Base-by-base conservation (phyloP, 2,113 vertebrate genomes). In the Oncorhynchus keta region DNA sequence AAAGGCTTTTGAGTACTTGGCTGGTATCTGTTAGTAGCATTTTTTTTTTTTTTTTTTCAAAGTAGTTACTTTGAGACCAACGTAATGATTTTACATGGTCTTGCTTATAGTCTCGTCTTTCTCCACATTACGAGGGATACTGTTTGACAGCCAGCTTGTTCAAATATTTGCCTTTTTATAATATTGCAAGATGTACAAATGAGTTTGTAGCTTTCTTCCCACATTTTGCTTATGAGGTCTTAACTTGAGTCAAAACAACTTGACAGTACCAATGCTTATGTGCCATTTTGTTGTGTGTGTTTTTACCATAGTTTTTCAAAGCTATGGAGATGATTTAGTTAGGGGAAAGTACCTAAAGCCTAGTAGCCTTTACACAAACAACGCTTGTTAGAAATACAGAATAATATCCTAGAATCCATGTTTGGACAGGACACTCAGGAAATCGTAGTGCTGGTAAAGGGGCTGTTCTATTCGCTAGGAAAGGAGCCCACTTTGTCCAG, bases 341-440 rank as follows among this genome's bases (percentile, higher is more conserved):
- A 73, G 26, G 35, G 18, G 68, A 66, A 24, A 64, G 18, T 70
- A 72, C 11, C 62, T 68, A 32, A 68, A 72, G 30, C 70, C 26
- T 73, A 64, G 35, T 81, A 70, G 66, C 45, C 7, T n/a, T 69
- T 39, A 13, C 2, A 16, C 6, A 30, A 14, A 57, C 55, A 9
- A 51, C 2, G 39, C 32, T 55, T 78, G 2, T 68, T 48, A 64
- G 72, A 83, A 86, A 85, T 87, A 89, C 83, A 78, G 39, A 55
- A 18, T 55, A 4, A 55, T 55, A 55, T 14, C 16, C 14, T 16
- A 55, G 3, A 18, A 55, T 86, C 70, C 59, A n/a, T 6, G 16
- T n/a, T 48, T 45, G 32, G 74, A 30, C 7, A 76, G 71, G 68
- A 76, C 67, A 83, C 76, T 70, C 59, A 79, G 82, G 75, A 90